Evolutionary conservation across 1,140 invertebrate genomes (phyloP).

Genomic region (Helicoverpa zea): DNA sequence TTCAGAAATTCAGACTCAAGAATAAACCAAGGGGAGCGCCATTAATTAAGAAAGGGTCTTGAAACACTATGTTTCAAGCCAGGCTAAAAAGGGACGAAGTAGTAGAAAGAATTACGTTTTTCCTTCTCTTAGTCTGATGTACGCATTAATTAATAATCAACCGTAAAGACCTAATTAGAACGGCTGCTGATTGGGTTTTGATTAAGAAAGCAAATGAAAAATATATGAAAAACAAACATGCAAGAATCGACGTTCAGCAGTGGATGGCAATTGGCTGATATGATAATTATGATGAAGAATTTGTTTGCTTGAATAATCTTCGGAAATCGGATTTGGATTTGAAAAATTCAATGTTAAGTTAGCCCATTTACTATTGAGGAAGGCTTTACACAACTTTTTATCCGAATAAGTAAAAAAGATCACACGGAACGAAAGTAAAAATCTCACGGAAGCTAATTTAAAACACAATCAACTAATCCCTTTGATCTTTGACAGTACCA

Average conservation of each 20-base stretch:
- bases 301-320: too few species aligned
- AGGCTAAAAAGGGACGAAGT: background rate
- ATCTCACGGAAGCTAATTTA: too few species aligned
- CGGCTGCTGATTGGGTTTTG: constrained; percentile 2
- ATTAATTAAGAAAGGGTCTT: constrained; percentile 24
- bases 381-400: too few species aligned
- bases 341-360: too few species aligned
- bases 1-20: background rate
- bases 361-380: too few species aligned
- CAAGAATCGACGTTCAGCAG: background rate
- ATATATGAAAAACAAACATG: background rate
- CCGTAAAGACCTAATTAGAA: constrained; percentile 29
- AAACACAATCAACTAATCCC: too few species aligned
- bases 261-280: too few species aligned
- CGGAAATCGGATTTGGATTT: too few species aligned
- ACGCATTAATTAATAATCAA: constrained; percentile 42
- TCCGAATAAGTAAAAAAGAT: too few species aligned
- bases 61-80: too few species aligned
- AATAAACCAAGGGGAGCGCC: background rate
- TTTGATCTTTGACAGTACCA: background rate
- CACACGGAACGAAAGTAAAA: too few species aligned
- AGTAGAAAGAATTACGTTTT: constrained; percentile 19
- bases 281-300: too few species aligned
- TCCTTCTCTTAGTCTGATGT: constrained; percentile 10
- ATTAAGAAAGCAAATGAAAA: constrained; percentile 9